These are phyloP conservation scores for Centrocercus urophasianus DNA, from an alignment of 2,113 vertebrate species.

Conservation along the genomic window DNA sequence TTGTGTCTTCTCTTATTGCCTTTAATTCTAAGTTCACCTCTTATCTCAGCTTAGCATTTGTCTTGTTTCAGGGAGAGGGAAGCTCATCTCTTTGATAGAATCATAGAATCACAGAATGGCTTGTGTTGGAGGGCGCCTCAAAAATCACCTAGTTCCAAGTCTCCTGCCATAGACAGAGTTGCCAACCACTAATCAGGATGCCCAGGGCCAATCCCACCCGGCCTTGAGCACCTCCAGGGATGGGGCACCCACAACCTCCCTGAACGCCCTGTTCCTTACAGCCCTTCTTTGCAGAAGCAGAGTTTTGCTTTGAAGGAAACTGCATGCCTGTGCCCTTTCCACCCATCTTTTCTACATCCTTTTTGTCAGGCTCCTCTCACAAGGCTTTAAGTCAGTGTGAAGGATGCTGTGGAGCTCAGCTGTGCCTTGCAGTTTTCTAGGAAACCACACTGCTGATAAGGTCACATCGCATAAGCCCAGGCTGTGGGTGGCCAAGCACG, in stretches of 20 bases:
- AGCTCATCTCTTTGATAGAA: neutral
- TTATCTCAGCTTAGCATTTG: neutral
- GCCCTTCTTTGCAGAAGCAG: neutral
- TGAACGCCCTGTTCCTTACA: too few relatives aligned
- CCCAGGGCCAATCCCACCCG: too few relatives aligned
- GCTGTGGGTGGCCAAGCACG: neutral
- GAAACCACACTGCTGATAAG: neutral
- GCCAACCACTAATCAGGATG: too few relatives aligned
- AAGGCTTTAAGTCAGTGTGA: neutral
- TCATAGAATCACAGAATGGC: too few relatives aligned
- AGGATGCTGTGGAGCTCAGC: neutral
- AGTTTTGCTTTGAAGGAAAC: neutral
- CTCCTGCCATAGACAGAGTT: too few relatives aligned
- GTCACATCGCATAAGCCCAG: neutral
- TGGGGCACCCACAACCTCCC: too few relatives aligned
- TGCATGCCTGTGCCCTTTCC: accelerated
- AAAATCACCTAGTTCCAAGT: too few relatives aligned
- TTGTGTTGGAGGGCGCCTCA: too few relatives aligned
- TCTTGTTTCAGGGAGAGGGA: neutral
- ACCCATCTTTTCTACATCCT: neutral
- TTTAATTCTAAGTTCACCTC: neutral
- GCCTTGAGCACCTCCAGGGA: too few relatives aligned
- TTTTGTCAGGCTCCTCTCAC: neutral
- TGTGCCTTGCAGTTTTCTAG: neutral
- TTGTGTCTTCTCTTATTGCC: neutral